Base-by-base conservation (phyloP, 2,888 invertebrate species). In the Bellardia pandia region DNA sequence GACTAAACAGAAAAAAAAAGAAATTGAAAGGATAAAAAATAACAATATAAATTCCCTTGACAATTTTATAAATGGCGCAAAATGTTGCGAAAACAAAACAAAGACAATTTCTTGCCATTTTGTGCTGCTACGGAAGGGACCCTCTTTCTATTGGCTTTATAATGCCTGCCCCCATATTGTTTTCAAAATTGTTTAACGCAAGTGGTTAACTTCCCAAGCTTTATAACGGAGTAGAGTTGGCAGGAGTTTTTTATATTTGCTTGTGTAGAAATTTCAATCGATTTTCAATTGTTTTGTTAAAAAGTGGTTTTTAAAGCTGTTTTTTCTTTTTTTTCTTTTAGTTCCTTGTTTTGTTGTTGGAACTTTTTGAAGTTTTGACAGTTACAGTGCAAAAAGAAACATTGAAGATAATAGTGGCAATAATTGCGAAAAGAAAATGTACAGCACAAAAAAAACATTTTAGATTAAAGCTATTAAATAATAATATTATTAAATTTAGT, bases 261-360 rank as follows among this genome's bases (percentile, higher is more conserved):
- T 58, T 75, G 23, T 74, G 40, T 68, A 48, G 40, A 81, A 87
- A 81, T 48, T 78, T 74, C 87, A 87, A 87, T 85, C 85, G 87
- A 87, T 87, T 87, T 85, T 82, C 85, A 82, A 87, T 87, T 87
- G 85, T 87, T 87, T 85, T 71, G 77, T 85, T 85, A 81, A 85
- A 82, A 87, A 87, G 48, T 69, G 75, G 51, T 78, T 87, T 23
- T 85, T 58, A 78, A 75, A 78, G 69, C 69, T 75, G 48, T 69
- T 48, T 68, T 16, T 48, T 56, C 9, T n/a, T 66, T 72, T 11
- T 78, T 37, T 40, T 53, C 16, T 56, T 56, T 40, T 84, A 48
- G 58, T 13, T 51, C n/a, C 53, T 71, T 83, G 84, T 37, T 6
- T 37, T 37, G 37, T 37, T 37, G 37, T 37, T 37, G n/a, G 60